These are phyloP conservation scores for Epizoanthus fatuus DNA, from an alignment of 92 coral and sea anemone genomes.

Conservation along the genomic window DNA sequence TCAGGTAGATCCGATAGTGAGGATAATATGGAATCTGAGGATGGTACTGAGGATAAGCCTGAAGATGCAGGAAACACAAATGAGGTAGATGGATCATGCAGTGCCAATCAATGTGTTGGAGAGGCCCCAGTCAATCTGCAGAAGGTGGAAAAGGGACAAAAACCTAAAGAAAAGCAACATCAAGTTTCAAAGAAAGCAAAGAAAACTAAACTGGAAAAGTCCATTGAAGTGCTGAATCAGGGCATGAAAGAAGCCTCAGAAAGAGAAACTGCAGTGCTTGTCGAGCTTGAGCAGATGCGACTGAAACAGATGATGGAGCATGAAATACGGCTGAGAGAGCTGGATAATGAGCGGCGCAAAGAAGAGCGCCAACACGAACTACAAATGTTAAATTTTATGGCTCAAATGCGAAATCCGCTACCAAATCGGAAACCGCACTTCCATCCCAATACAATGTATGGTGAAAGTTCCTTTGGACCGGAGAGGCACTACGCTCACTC, in stretches of 20 bases:
- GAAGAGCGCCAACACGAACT: constrained; percentile 67
- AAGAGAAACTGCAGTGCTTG: constrained; percentile 52
- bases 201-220: constrained; percentile 64
- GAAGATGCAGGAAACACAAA: not conserved
- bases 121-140: not conserved
- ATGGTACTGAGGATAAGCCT: not conserved
- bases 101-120: no score
- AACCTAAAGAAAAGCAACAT: constrained; percentile 28
- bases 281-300: constrained; percentile 54
- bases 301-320: constrained; percentile 57
- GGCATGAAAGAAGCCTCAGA: constrained; percentile 61
- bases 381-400: constrained; percentile 52
- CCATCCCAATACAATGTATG: constrained; percentile 24
- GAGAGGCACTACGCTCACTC: constrained; percentile 21
- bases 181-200: constrained; percentile 27
- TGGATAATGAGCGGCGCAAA: constrained; percentile 60
- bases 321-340: constrained; percentile 54
- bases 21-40: not conserved
- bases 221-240: constrained; percentile 53
- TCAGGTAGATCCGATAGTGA: not conserved
- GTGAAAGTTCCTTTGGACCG: not conserved
- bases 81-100: no score
- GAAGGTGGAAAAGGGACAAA: not conserved
- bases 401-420: constrained; percentile 55
- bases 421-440: constrained; percentile 37